Evolutionary conservation across 2,113 vertebrate genomes (phyloP), one percentile per base, ranked within the genome.

Genomic region (Athene noctua): DNA sequence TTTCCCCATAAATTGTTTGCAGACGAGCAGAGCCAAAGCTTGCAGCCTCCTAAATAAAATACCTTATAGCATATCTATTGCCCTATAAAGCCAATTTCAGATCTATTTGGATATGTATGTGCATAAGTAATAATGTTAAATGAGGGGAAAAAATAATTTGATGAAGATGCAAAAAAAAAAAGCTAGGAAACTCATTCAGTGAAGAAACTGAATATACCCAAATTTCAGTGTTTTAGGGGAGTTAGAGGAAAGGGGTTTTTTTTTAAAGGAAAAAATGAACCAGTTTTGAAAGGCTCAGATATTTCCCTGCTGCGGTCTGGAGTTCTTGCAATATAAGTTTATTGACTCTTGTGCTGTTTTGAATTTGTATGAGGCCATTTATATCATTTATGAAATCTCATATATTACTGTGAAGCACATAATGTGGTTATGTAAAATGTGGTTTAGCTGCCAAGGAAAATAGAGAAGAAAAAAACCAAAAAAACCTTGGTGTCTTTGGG

Each of bases 361-460:
- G 94, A 97, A 97, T 97, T 97, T 97, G 95, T 94, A 95, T 95
- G 97, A 94, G 92, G 80, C 86, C 92, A 95, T 97, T 96, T 91
- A 94, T 97, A 94, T 86, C 46, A 95, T 96, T 95, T 97, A 95
- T 97, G 91, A 97, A 96, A 85, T 97, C 84, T 95, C 94, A 95
- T 97, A 92, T 90, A 92, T 94, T 94, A 94, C 91, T 77, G 66
- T 92, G 95, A 95, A 95, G 91, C 89, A 90, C 86, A 96, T 95
- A 96, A 97, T 89, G 71, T 80, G 88, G 93, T 96, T 97, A 94
- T 92, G 78, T 90, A 95, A 95, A 96, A 91, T 66, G 73, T 82
- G 40, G 1, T 94, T 92, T 82, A 79, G 86, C 77, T 91, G 86
- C 94, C 86, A 96, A 97, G 80, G 42, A 97, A 96, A 97, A 97